phyloP scores from a whole-genome alignment of 2,113 vertebrate species.

The Thryonomys swinderianus region DNA sequence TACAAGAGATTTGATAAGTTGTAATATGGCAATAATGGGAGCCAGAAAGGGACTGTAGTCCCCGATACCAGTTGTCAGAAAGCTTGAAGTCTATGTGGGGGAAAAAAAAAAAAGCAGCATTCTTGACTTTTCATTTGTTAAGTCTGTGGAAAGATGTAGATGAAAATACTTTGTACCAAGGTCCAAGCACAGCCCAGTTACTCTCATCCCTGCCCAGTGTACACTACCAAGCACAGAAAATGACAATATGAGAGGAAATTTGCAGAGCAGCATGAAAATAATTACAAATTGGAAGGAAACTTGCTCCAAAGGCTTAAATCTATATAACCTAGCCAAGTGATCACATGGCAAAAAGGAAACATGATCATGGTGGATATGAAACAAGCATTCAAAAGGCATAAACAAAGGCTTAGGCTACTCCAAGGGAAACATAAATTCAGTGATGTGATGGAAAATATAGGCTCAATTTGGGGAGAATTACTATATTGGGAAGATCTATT shows the following conservation, averaged over 20 bases:
- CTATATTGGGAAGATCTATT: constrained; percentile 73
- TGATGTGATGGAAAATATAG: constrained; percentile 79
- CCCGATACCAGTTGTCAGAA: too few species aligned
- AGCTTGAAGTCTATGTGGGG: too few species aligned
- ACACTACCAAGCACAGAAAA: constrained; percentile 22
- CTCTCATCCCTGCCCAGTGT: neutral
- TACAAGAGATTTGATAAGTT: neutral
- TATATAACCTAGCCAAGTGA: constrained; percentile 57
- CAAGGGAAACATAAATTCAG: constrained; percentile 73
- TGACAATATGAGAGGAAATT: neutral
- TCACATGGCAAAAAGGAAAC: constrained; percentile 63
- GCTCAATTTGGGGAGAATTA: constrained; percentile 59
- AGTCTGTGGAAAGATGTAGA: too few species aligned
- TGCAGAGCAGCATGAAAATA: constrained; percentile 56
- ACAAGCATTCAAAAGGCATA: constrained; percentile 58
- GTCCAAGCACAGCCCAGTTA: neutral
- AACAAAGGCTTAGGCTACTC: constrained; percentile 72
- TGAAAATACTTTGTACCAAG: too few species aligned
- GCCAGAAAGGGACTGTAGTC: neutral
- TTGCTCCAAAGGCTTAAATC: constrained; percentile 57
- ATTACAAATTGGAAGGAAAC: constrained; percentile 58
- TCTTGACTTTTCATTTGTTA: too few species aligned
- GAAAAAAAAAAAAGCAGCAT: too few species aligned
- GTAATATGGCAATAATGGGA: neutral
- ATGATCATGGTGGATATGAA: constrained; percentile 56